A percentile compares a stretch with the other conserved stretches of the same genome.
Conservation (phyloP, 2,888 invertebrate species). For the Thecophora atra region DNA sequence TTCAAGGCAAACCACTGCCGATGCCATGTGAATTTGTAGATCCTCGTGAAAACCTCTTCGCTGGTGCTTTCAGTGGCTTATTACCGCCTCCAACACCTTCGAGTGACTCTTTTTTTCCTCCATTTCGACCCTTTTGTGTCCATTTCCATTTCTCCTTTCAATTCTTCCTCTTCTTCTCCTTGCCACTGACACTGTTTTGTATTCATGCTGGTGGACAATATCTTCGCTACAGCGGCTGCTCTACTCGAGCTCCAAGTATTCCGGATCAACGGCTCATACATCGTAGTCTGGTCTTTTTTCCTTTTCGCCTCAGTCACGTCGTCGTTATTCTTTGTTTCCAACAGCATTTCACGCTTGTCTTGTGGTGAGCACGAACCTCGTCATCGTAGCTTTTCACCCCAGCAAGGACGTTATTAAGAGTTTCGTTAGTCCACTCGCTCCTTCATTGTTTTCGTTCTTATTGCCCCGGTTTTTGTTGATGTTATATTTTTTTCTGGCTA, state of each 20-base stretch:
- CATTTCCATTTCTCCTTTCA: neutral
- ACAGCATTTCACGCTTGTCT: neutral
- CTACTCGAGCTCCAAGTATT: neutral
- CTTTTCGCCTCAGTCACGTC: neutral
- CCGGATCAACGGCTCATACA: neutral
- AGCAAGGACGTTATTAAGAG: slow-evolving; percentile 14
- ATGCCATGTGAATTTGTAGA: neutral
- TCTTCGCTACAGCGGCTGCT: neutral
- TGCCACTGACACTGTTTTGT: slow-evolving; percentile 1
- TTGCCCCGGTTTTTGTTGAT: no score
- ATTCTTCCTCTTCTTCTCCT: neutral
- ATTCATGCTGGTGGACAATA: slow-evolving; percentile 14
- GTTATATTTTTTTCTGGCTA: no score
- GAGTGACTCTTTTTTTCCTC: neutral
- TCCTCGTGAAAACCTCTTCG: neutral
- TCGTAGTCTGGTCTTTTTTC: no score
- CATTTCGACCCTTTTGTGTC: no score
- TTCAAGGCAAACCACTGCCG: slow-evolving; percentile 18
- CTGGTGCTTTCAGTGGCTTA: neutral
- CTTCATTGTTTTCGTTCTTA: neutral
- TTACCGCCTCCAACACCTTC: neutral
- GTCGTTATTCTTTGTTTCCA: neutral
- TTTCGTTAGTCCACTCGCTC: neutral
- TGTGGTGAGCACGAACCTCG: neutral
- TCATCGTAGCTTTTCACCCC: neutral